Evolutionary conservation across 2,797 vertebrate genomes (phyloP).

Genomic region (Karalla daura): DNA sequence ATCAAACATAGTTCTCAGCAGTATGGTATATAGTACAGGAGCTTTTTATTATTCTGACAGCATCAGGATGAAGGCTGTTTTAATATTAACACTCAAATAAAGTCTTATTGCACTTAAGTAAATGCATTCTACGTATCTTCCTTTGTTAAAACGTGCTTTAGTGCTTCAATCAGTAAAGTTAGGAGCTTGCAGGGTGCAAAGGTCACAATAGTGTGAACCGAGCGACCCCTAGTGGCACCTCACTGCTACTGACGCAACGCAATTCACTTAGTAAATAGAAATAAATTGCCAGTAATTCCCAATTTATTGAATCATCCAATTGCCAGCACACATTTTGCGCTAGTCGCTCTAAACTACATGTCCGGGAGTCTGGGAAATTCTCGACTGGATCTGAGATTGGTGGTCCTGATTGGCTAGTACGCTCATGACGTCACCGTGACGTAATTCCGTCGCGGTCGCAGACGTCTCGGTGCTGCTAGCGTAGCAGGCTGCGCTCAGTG

Average conservation of each 20-base stretch:
- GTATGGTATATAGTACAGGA: too few species aligned
- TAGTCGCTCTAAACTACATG: too few species aligned
- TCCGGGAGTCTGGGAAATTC: too few species aligned
- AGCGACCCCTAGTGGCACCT: constrained; percentile 38
- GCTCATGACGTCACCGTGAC: too few species aligned
- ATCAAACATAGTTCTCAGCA: too few species aligned
- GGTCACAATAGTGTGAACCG: not conserved
- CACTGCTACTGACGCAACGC: not conserved
- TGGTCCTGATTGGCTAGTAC: too few species aligned
- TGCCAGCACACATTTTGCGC: too few species aligned
- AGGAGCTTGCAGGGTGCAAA: not conserved
- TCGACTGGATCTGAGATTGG: too few species aligned
- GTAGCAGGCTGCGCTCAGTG: constrained; percentile 20
- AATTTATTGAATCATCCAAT: not conserved
- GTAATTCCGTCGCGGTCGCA: too few species aligned
- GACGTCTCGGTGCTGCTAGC: constrained; percentile 58
- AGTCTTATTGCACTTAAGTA: not conserved
- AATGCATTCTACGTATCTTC: not conserved
- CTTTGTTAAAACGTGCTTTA: too few species aligned
- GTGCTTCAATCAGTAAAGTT: not conserved
- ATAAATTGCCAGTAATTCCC: not conserved
- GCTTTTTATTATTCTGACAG: too few species aligned
- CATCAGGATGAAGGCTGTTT: too few species aligned
- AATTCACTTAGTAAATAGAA: not conserved
- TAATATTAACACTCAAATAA: not conserved